These are phyloP conservation scores for Perdita meconis DNA, from an alignment of 2,888 invertebrate genomes.

Conservation along the genomic window DNA sequence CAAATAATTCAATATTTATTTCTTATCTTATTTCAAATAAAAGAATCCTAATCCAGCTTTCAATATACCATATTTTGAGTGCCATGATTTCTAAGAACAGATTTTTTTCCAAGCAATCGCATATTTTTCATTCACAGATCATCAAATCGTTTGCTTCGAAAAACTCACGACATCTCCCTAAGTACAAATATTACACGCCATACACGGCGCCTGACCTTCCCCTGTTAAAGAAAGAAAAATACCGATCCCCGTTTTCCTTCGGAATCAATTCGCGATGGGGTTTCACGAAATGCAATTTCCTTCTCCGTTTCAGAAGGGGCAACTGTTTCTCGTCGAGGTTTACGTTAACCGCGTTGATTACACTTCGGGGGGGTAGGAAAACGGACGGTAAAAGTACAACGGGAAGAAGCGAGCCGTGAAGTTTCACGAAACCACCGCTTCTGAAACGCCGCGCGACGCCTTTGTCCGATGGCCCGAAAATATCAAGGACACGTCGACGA, in stretches of 20 bases:
- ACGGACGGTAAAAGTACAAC: slow-evolving; percentile 5
- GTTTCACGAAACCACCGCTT: not conserved
- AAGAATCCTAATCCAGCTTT: no score
- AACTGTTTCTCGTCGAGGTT: not conserved
- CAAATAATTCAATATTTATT: no score
- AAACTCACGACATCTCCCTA: no score
- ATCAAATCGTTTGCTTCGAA: no score
- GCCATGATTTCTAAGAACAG: no score
- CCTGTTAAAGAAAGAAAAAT: not conserved
- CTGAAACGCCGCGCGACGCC: not conserved
- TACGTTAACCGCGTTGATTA: not conserved
- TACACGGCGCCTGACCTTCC: no score
- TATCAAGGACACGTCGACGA: not conserved
- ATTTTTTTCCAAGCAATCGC: no score
- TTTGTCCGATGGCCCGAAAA: not conserved
- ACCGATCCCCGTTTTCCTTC: not conserved
- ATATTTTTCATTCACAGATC: no score
- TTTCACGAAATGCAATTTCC: not conserved
- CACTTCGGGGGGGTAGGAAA: not conserved
- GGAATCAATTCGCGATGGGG: not conserved
- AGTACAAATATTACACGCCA: not conserved
- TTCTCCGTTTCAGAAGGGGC: not conserved
- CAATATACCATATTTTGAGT: no score
- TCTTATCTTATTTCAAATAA: no score
- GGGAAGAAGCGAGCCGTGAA: not conserved